These are phyloP conservation scores for Athene cunicularia DNA, from an alignment of 2,113 vertebrate species.

Conservation along the genomic window DNA sequence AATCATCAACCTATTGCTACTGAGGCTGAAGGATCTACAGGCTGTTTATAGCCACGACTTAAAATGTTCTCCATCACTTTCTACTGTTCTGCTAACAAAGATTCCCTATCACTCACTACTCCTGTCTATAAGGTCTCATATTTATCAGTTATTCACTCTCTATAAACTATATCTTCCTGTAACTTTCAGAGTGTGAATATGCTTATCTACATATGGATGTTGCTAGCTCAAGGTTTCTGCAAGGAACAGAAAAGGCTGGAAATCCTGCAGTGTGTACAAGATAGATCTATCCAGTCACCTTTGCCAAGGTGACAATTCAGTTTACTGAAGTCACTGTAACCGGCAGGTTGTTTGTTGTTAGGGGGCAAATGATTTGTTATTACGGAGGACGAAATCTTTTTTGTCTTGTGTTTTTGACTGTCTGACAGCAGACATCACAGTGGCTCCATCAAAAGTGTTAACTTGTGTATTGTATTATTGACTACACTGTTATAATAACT, in stretches of 20 bases:
- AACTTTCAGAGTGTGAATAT: not conserved
- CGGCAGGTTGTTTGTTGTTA: not conserved
- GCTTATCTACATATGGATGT: not conserved
- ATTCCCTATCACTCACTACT: not conserved
- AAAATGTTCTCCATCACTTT: not conserved
- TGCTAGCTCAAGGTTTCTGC: not conserved
- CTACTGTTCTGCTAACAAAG: not conserved
- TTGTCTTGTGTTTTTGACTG: not conserved
- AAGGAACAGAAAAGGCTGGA: not conserved
- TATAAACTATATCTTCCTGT: not conserved
- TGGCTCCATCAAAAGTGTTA: conserved; percentile 25
- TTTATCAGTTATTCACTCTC: not conserved
- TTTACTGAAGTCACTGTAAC: not conserved
- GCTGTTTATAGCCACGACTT: not conserved
- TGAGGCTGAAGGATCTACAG: conserved; percentile 3
- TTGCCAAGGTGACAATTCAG: not conserved
- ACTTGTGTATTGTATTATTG: not conserved
- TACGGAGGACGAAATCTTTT: conserved; percentile 5
- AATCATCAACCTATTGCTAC: not conserved
- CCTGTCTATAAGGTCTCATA: not conserved
- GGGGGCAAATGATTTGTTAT: not conserved
- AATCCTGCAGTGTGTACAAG: not conserved
- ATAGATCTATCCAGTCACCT: not conserved
- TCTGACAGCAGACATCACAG: conserved; percentile 7
- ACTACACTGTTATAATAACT: conserved; percentile 1